A percentile compares a stretch with the other conserved stretches of the same genome.
These are phyloP conservation scores for Acanthornis magna DNA, from an alignment of 2,797 vertebrate species.

Conservation along the genomic window DNA sequence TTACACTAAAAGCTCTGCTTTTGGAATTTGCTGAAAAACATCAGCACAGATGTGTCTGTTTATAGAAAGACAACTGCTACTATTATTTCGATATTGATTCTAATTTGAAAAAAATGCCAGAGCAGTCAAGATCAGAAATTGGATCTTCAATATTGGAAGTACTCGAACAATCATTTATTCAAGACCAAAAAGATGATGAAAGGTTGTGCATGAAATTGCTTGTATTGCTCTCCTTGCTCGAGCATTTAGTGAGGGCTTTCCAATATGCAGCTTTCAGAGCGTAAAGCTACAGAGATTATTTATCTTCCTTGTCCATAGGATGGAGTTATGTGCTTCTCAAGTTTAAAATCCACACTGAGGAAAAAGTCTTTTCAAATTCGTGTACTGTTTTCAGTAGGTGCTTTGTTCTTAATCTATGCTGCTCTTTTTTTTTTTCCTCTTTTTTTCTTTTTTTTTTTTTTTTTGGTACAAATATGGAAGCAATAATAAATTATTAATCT, in stretches of 20 bases:
- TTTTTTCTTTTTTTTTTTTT: not conserved
- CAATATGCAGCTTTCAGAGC: not conserved
- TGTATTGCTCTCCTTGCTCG: not conserved
- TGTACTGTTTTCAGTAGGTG: not conserved
- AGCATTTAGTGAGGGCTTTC: not conserved
- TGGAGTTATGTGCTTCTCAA: not conserved
- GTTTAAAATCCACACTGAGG: not conserved
- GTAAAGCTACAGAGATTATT: not conserved
- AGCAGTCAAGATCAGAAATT: not conserved
- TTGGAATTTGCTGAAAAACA: not conserved
- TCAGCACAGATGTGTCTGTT: not conserved
- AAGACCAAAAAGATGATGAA: not conserved
- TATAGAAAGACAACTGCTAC: not conserved
- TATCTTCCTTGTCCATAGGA: not conserved
- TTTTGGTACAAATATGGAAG: conserved; percentile 54
- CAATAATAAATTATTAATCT: conserved; percentile 81
- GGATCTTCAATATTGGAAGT: not conserved
- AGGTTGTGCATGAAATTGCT: not conserved
- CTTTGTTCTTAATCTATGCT: not conserved
- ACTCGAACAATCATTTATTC: not conserved
- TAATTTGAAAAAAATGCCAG: conserved; percentile 6
- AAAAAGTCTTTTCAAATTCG: not conserved
- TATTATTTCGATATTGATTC: not conserved
- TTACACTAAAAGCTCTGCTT: not conserved
- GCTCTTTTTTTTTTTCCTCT: not conserved